Percentiles rank a stretch among this genome's conserved stretches.
These are phyloP conservation scores for Spicauda simplicius DNA, from an alignment of 2,888 invertebrate species.

Conservation along the genomic window DNA sequence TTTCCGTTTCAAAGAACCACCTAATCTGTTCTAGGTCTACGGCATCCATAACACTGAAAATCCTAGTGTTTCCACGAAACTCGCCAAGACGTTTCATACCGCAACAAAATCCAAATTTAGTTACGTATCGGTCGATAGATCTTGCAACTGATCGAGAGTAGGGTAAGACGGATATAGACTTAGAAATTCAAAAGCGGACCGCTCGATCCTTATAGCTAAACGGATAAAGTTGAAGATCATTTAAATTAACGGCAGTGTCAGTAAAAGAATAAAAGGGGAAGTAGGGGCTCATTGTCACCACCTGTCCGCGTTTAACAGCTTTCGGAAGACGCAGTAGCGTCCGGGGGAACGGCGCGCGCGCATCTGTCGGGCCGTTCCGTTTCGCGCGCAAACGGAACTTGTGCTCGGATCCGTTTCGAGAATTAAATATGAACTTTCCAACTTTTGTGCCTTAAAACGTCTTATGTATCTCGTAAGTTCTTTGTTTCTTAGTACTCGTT, in stretches of 20 bases:
- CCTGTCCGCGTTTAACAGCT: slow-evolving; percentile 77
- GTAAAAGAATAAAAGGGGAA: slow-evolving; percentile 58
- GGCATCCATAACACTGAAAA: no score
- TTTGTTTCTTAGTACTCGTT: background rate
- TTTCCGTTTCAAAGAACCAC: no score
- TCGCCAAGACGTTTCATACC: background rate
- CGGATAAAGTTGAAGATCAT: slow-evolving; percentile 1
- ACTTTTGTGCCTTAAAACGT: background rate
- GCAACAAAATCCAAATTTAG: background rate
- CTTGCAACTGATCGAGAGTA: slow-evolving; percentile 51
- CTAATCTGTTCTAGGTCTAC: no score
- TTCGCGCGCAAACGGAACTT: slow-evolving; percentile 68
- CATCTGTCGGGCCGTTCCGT: slow-evolving; percentile 63
- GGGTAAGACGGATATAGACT: slow-evolving; percentile 32
- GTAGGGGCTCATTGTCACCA: slow-evolving; percentile 77
- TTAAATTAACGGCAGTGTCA: background rate
- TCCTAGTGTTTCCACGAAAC: background rate
- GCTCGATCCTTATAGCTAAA: background rate
- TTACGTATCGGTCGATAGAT: slow-evolving; percentile 45
- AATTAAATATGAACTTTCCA: background rate
- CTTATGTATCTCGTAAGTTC: no score
- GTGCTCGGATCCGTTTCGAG: slow-evolving; percentile 12
- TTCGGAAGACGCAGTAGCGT: slow-evolving; percentile 70
- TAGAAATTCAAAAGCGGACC: background rate
- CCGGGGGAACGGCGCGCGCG: slow-evolving; percentile 63